Evolutionary conservation across 2,797 vertebrate genomes (phyloP).

Genomic region (Sebastes kiyomatsui): DNA sequence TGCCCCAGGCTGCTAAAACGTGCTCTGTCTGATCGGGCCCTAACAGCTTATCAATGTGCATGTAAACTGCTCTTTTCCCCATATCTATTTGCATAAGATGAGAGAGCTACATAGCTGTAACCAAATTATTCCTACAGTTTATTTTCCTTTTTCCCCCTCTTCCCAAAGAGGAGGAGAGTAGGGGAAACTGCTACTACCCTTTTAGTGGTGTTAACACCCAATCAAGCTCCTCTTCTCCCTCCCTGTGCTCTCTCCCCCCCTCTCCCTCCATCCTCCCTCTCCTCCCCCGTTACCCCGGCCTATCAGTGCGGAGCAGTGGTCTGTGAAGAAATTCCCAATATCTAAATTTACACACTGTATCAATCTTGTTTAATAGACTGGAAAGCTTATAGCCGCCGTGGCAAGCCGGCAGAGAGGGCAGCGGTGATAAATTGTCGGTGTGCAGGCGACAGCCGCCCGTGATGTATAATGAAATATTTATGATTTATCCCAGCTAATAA

Average conservation of each 20-base stretch:
- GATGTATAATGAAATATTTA: conserved; percentile 95
- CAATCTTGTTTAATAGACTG: conserved; percentile 96
- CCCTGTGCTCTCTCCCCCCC: conserved; percentile 16
- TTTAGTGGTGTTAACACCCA: conserved; percentile 78
- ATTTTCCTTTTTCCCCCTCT: conserved; percentile 21
- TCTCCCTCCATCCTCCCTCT: conserved; percentile 38
- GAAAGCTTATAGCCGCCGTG: conserved; percentile 85
- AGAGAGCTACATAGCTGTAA: conserved; percentile 50
- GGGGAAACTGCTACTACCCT: conserved; percentile 64
- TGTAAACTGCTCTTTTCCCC: conserved; percentile 54
- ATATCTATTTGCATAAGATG: conserved; percentile 57
- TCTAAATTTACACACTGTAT: conserved; percentile 92
- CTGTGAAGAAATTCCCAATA: conserved; percentile 90
- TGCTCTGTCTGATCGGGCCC: background rate
- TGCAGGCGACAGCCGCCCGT: conserved; percentile 83
- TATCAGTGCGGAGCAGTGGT: conserved; percentile 86
- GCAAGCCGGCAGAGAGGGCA: conserved; percentile 84
- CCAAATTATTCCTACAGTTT: conserved; percentile 54
- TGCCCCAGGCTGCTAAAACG: too few species aligned
- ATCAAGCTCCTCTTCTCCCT: conserved; percentile 51
- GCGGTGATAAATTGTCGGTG: conserved; percentile 91
- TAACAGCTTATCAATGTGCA: conserved; percentile 44
- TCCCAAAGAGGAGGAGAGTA: conserved; percentile 32
- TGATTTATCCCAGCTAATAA: conserved; percentile 98
- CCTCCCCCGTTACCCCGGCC: conserved; percentile 64